A percentile compares a stretch with the other conserved stretches of the same genome.
Conservation (phyloP, 2,797 vertebrate species). For the Bovichtus diacanthus region DNA sequence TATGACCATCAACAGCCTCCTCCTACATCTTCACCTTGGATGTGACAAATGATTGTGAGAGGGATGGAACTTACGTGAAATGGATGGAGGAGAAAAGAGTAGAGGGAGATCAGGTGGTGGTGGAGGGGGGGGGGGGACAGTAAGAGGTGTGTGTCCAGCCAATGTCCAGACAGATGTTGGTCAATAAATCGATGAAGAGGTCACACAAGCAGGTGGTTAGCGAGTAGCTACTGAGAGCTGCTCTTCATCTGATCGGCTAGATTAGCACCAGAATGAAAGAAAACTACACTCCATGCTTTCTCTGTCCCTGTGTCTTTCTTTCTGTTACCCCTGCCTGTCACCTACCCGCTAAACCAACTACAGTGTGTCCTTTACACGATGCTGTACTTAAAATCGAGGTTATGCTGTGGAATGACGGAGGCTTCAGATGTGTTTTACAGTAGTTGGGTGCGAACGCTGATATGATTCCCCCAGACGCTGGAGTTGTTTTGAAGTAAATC, state of each 20-base stretch:
- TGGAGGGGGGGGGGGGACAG: background rate
- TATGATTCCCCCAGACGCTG: constrained; percentile 62
- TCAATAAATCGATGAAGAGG: constrained; percentile 80
- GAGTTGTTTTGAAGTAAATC: constrained; percentile 70
- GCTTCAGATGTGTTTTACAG: constrained; percentile 37
- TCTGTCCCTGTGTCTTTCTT: background rate
- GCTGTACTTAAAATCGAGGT: background rate
- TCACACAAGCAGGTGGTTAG: constrained; percentile 66
- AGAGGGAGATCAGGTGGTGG: constrained; percentile 7
- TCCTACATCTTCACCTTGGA: background rate
- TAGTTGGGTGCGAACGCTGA: constrained; percentile 40
- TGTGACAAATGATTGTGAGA: constrained; percentile 21
- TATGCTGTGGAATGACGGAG: constrained; percentile 12
- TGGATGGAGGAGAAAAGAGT: constrained; percentile 4
- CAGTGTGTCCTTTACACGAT: constrained; percentile 19
- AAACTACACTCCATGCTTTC: constrained; percentile 12
- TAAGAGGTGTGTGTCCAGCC: constrained; percentile 44
- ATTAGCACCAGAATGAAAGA: constrained; percentile 50
- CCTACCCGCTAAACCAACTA: constrained; percentile 1
- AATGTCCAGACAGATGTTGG: constrained; percentile 61
- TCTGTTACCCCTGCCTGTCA: constrained; percentile 4
- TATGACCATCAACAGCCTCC: background rate
- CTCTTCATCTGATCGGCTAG: constrained; percentile 56
- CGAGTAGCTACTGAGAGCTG: constrained; percentile 60
- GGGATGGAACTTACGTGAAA: constrained; percentile 3